Percentiles rank a stretch among this genome's conserved stretches.
These are phyloP conservation scores for Liopterus haemorrhoidalis DNA, from an alignment of 2,888 invertebrate species.

Conservation along the genomic window DNA sequence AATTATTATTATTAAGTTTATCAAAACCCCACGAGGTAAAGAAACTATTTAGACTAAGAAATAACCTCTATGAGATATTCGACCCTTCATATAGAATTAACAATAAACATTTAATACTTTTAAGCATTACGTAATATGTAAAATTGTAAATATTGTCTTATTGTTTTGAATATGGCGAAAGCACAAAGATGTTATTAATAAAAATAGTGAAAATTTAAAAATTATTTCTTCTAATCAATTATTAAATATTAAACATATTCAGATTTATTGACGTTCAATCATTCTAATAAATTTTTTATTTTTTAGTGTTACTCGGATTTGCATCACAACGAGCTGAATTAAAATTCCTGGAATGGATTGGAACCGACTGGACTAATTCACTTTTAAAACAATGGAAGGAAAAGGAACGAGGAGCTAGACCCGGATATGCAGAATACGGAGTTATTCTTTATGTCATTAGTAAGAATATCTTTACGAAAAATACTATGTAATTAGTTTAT, in stretches of 20 bases:
- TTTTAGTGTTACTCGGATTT: conserved; percentile 79
- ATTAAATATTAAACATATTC: neutral
- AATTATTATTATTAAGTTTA: no score
- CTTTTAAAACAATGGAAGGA: conserved; percentile 71
- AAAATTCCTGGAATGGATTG: conserved; percentile 70
- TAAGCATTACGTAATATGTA: no score
- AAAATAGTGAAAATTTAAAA: no score
- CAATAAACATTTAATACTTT: no score
- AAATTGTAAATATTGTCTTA: no score
- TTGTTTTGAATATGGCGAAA: no score
- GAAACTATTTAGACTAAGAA: no score
- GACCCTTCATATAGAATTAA: no score
- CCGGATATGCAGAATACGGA: conserved; percentile 73
- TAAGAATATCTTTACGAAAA: conserved; percentile 45
- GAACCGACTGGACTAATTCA: conserved; percentile 68
- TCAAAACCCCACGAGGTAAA: no score
- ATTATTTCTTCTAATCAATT: neutral
- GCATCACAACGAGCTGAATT: conserved; percentile 90
- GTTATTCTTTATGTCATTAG: conserved; percentile 86
- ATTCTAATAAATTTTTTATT: conserved; percentile 13
- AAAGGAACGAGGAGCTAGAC: conserved; percentile 69
- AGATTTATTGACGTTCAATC: conserved; percentile 14
- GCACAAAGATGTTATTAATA: no score
- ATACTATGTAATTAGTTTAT: conserved; percentile 8
- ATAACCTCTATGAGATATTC: no score